These are phyloP conservation scores for Thamnophis elegans DNA, from an alignment of 2,797 vertebrate species.

Conservation along the genomic window DNA sequence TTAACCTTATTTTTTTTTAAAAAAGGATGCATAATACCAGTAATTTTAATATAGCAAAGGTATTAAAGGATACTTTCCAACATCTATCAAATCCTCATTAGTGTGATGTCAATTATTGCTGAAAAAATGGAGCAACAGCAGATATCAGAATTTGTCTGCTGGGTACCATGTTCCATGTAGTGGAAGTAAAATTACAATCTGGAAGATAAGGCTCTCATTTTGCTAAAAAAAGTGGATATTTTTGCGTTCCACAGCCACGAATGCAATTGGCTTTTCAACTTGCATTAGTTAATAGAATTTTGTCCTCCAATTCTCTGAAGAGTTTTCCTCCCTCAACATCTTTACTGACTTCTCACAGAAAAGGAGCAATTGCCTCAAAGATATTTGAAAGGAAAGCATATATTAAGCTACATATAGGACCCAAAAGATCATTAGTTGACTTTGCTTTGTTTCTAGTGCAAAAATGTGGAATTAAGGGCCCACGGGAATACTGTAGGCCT, in stretches of 20 bases:
- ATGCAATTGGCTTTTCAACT: background rate
- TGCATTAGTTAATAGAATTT: slow-evolving; percentile 11
- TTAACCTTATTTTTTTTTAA: background rate
- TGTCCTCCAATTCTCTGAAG: slow-evolving; percentile 4
- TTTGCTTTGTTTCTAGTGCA: slow-evolving; percentile 40
- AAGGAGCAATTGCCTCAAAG: background rate
- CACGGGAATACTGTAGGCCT: slow-evolving; percentile 28
- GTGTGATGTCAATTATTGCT: background rate
- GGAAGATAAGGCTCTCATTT: background rate
- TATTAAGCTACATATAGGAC: slow-evolving; percentile 28
- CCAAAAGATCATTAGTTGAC: slow-evolving; percentile 22
- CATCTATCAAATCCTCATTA: background rate
- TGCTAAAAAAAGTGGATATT: slow-evolving; percentile 10
- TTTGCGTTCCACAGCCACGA: background rate
- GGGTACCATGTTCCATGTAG: background rate
- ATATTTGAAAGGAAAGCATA: slow-evolving; percentile 17
- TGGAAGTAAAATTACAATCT: background rate
- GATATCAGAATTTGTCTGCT: background rate
- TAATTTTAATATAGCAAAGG: background rate
- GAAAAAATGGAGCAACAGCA: background rate
- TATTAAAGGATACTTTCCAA: background rate
- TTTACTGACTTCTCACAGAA: background rate
- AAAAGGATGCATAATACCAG: background rate
- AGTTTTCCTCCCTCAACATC: background rate
- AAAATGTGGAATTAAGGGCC: slow-evolving; percentile 9